Evolutionary conservation across 1,140 invertebrate species (phyloP), one percentile per base, ranked within the genome.

Genomic region (Camponotus vicinus): DNA sequence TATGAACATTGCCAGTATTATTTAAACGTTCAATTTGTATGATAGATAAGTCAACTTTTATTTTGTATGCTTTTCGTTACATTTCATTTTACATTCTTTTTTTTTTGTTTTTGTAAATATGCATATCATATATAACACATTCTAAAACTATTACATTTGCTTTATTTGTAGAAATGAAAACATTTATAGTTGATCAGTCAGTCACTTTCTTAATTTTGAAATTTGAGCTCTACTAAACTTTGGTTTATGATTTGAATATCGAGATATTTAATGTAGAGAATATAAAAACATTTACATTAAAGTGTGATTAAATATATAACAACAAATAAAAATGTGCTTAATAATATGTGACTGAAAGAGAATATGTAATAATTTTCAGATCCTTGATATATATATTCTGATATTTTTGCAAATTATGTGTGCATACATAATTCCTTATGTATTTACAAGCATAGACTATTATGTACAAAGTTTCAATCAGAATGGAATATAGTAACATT

Each of bases 71-170:
- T 27, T 27, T 27, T 27, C 27, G 1, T 52, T 52, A 52, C 49
- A 52, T 52, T 52, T 52, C 6, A 52, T 3, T 69, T 40, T 69
- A 42, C 2, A 69, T 37, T 11, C 42, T 45, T 52, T 34, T 75
- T 34, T 75, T 76, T 77, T 63, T 77, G 49, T 64, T 37, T 78
- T 49, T 78, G n/a, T 40, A 78, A 64, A 9, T 77, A 6, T 64
- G 18, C 18, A 11, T 42, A n/a, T 49, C 7, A 52, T 18, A 64
- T 63, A 40, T 9, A 34, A 1, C 3, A 7, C 6, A 32, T 52
- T 52, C 13, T 32, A 55, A 9, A n/a, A 37, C 2, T 73, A 52
- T 71, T n/a, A 71, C 9, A 71, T 52, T 49, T 4, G 52, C 15
- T 71, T 4, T 71, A 49, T 15, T 71, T 15, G 18, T 71, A 2